Percentiles rank a stretch among this genome's conserved stretches.
Conservation (phyloP, 2,888 invertebrate genomes). For the Sceliomorpha sp. region DNA sequence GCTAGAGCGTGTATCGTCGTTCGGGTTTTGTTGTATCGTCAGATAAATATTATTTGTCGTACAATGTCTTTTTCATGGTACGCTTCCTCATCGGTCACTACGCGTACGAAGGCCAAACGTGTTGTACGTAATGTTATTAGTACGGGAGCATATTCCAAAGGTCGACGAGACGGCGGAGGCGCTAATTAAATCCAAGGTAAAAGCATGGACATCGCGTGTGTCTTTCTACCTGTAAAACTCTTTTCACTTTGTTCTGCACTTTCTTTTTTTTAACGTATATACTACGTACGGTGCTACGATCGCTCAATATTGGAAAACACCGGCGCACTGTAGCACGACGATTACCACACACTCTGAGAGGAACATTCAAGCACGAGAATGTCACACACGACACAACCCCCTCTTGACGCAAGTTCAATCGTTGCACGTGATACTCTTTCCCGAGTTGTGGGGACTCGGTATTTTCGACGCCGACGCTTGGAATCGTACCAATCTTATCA, state of each 20-base stretch:
- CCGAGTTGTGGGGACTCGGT: constrained; percentile 36
- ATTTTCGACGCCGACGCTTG: constrained; percentile 47
- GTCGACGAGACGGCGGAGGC: constrained; percentile 38
- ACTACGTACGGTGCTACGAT: constrained; percentile 45
- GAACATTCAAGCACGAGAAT: constrained; percentile 23
- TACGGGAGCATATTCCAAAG: no score
- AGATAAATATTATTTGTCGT: no score
- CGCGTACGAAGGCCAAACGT: no score
- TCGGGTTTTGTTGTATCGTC: no score
- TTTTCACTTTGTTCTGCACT: constrained; percentile 43
- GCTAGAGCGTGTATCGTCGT: no score
- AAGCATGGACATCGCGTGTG: constrained; percentile 38
- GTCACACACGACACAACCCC: constrained; percentile 26
- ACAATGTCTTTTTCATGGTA: no score
- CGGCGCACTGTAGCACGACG: constrained; percentile 52
- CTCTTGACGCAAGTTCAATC: constrained; percentile 44
- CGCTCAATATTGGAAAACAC: constrained; percentile 54
- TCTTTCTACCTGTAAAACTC: constrained; percentile 33
- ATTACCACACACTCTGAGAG: constrained; percentile 45
- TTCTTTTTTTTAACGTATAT: constrained; percentile 48
- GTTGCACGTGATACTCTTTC: constrained; percentile 61
- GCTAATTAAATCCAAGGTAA: constrained; percentile 50
- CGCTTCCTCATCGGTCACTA: no score
- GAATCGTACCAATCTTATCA: constrained; percentile 60
- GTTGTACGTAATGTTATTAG: no score